Percentiles rank a stretch among this genome's conserved stretches.
phyloP scores from a whole-genome alignment of 37 sponge, comb jelly and placozoan genomes.

The Crambe crambe region DNA sequence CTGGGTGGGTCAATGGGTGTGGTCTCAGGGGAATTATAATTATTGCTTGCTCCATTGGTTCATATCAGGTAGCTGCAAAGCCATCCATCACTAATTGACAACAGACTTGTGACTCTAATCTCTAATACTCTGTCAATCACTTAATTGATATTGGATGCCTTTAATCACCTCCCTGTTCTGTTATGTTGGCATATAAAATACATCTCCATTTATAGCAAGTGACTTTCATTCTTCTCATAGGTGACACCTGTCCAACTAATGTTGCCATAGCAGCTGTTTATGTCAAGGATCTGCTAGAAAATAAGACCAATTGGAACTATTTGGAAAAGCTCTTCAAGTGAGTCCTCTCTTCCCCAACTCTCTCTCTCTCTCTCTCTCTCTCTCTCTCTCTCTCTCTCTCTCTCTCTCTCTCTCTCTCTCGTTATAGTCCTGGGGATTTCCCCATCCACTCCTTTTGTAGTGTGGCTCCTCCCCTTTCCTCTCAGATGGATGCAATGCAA shows the following conservation, averaged over 20 bases:
- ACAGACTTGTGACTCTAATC: no score
- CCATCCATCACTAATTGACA: no score
- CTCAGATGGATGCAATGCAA: conserved; percentile 35
- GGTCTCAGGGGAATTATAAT: neutral
- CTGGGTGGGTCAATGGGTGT: neutral
- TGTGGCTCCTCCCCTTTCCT: conserved; percentile 44
- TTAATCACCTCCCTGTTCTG: neutral
- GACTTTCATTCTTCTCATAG: no score
- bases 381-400: conserved; percentile 1
- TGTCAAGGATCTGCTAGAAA: neutral
- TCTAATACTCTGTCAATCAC: neutral
- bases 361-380: neutral
- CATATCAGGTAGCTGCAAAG: no score
- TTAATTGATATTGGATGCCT: neutral
- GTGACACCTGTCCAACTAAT: neutral
- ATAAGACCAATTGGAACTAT: neutral
- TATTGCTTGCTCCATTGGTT: neutral
- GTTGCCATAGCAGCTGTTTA: neutral
- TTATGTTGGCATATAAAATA: no score
- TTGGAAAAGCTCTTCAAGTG: conserved; percentile 28
- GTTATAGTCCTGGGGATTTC: no score
- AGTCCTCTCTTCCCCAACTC: neutral
- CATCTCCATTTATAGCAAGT: neutral
- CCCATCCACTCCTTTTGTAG: no score
- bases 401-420: neutral